These are phyloP conservation scores for Gymnosoma rotundatum DNA, from an alignment of 2,888 invertebrate species.

Conservation along the genomic window DNA sequence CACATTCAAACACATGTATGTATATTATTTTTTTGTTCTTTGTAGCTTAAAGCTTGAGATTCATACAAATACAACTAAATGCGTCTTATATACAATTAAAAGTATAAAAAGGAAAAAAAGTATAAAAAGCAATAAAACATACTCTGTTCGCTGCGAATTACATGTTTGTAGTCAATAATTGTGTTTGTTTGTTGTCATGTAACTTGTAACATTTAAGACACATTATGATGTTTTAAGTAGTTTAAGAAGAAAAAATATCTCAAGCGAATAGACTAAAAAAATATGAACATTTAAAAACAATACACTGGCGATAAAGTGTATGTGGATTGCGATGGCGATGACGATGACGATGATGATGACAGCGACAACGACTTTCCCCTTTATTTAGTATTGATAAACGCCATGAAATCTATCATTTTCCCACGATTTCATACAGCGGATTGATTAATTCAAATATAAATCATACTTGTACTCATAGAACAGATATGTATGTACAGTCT, in stretches of 20 bases:
- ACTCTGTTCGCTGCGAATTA: slow-evolving; percentile 26
- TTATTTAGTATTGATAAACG: slow-evolving; percentile 69
- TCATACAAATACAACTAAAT: slow-evolving; percentile 16
- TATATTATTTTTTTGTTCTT: background rate
- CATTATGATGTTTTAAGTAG: slow-evolving; percentile 69
- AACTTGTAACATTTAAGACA: slow-evolving; percentile 70
- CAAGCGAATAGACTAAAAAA: slow-evolving; percentile 23
- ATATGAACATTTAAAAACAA: slow-evolving; percentile 41
- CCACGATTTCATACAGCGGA: slow-evolving; percentile 77
- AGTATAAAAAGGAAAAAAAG: background rate
- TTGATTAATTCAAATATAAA: slow-evolving; percentile 69
- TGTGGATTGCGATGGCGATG: slow-evolving; percentile 28
- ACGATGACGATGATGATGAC: slow-evolving; percentile 32
- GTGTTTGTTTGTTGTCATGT: slow-evolving; percentile 70
- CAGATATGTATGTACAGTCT: background rate
- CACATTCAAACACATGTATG: too few relatives aligned
- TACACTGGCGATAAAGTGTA: slow-evolving; percentile 41
- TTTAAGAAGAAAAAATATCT: slow-evolving; percentile 33
- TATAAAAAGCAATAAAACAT: slow-evolving; percentile 7
- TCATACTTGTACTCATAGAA: slow-evolving; percentile 46
- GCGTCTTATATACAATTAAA: slow-evolving; percentile 57
- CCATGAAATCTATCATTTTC: slow-evolving; percentile 81
- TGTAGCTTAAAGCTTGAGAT: too few relatives aligned
- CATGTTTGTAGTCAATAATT: slow-evolving; percentile 65
- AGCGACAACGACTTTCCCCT: slow-evolving; percentile 55